Evolutionary conservation across 1,140 invertebrate species (phyloP), one percentile per base, ranked within the genome.

Genomic region (Drosophila repletoides): DNA sequence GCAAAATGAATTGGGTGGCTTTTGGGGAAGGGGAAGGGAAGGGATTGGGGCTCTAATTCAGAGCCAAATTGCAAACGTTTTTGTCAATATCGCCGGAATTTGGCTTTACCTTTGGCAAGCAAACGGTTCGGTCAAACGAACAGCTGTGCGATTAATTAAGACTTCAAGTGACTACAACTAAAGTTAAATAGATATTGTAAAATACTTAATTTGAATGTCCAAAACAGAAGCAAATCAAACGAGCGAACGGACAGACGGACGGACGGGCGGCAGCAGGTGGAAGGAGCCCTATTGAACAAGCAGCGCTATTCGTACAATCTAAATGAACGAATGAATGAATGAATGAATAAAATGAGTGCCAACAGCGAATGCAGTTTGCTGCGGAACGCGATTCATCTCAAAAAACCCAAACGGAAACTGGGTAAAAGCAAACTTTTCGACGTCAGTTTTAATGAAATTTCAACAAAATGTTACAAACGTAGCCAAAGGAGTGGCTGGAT

Each of bases 371-470:
- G 59, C 59, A 68, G 49, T 33, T n/a, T 5, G 19, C 21, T 12
- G 43, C 7, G 17, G 29, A 40, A 15, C n/a, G 36, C 24, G 36
- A 43, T 46, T 52, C 53, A 38, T 33, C 45, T 43, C 36, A 33
- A 9, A 34, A 58, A 58, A 53, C 40, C 33, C 21, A 49, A 58
- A 51, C 14, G 43, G 31, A 75, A 64, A 52, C 34, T 40, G 58
- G 55, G 40, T 61, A 17, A 77, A 83, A 59, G 74, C 60, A 84
- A 83, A 83, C 79, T 83, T 83, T 74, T 71, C 66, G 36, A 71
- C 70, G 74, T 84, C 70, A 70, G 48, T 84, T 83, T 83, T 79
- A 83, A 83, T 84, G 79, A 83, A 83, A 84, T 83, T 84, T 67
- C 74, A 83, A 77, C 79, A 83, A 83, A 83, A 73, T 83, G 77